These are phyloP conservation scores for Ondatra zibethicus DNA, from an alignment of 2,113 vertebrate species.

Conservation along the genomic window DNA sequence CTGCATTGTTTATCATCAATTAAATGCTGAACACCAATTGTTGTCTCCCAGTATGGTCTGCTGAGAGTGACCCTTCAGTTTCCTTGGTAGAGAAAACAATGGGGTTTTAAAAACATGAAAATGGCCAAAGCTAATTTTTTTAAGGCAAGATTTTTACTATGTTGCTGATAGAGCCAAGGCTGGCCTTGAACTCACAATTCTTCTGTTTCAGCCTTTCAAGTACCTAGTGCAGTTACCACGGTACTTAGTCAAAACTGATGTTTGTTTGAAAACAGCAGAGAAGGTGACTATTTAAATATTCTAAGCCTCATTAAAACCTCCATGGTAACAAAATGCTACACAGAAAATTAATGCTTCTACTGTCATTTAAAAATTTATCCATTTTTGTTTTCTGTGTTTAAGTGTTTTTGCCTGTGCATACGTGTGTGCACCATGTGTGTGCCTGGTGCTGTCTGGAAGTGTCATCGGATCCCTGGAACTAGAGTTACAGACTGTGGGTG, in stretches of 20 bases:
- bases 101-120: conserved; percentile 16
- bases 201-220: neutral
- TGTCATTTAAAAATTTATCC: neutral
- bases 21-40: neutral
- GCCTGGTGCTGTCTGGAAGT: neutral
- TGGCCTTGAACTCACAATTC: neutral
- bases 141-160: neutral
- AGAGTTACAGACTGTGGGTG: neutral
- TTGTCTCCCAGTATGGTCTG: neutral
- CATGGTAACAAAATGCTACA: conserved; percentile 14
- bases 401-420: neutral
- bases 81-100: neutral
- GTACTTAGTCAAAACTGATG: neutral
- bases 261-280: neutral
- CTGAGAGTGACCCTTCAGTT: neutral
- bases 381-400: neutral
- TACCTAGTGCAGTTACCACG: neutral
- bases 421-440: too few relatives aligned
- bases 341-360: neutral
- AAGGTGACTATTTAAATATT: conserved; percentile 19
- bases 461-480: neutral
- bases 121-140: neutral
- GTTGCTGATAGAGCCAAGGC: neutral
- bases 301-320: conserved; percentile 44
- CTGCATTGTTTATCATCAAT: neutral